Conservation (phyloP, 2,888 invertebrate species). For the Euphydryas editha region DNA sequence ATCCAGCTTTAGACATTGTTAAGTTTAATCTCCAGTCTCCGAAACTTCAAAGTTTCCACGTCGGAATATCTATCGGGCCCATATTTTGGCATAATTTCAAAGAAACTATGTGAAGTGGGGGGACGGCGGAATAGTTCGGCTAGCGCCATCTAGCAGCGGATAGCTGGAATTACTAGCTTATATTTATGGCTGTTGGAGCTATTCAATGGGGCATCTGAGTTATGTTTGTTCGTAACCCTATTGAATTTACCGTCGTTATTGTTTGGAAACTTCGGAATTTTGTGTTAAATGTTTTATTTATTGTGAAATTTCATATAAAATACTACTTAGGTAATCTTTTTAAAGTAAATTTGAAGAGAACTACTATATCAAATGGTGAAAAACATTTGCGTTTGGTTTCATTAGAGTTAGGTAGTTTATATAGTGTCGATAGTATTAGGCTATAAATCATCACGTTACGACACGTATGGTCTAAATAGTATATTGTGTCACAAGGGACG, state of each 20-base stretch:
- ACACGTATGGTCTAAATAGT: too few relatives aligned
- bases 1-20: slow-evolving; percentile 23
- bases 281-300: not conserved
- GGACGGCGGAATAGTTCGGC: slow-evolving; percentile 52
- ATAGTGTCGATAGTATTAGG: too few relatives aligned
- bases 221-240: slow-evolving; percentile 12
- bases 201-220: slow-evolving; percentile 26
- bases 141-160: slow-evolving; percentile 65
- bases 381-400: too few relatives aligned
- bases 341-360: too few relatives aligned
- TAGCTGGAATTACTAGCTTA: slow-evolving; percentile 50
- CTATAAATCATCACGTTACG: too few relatives aligned
- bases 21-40: slow-evolving; percentile 64
- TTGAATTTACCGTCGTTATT: slow-evolving; percentile 1
- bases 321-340: not conserved
- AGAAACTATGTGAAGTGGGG: slow-evolving; percentile 46
- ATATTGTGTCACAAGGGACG: too few relatives aligned
- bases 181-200: slow-evolving; percentile 27
- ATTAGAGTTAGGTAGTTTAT: too few relatives aligned
- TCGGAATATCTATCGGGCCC: slow-evolving; percentile 47
- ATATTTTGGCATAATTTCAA: slow-evolving; percentile 69
- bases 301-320: not conserved
- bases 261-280: slow-evolving; percentile 15
- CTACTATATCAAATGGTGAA: too few relatives aligned
- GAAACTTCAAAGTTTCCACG: slow-evolving; percentile 50